A percentile compares a stretch with the other conserved stretches of the same genome.
These are phyloP conservation scores for Pampusana beccarii DNA, from an alignment of 2,113 vertebrate genomes.

Conservation along the genomic window DNA sequence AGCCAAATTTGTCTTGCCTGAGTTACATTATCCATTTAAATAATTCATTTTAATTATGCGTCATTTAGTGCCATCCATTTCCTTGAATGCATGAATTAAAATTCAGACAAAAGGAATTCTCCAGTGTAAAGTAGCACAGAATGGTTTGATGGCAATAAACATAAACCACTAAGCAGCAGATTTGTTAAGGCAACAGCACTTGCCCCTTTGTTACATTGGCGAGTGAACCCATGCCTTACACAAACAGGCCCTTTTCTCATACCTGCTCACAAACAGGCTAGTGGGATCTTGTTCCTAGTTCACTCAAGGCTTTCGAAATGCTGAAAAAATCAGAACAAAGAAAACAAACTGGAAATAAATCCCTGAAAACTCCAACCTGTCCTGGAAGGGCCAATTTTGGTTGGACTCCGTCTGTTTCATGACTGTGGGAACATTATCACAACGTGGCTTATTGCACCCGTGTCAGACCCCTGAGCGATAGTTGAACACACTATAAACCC, in stretches of 20 bases:
- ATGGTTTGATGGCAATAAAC: accelerated
- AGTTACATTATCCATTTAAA: background rate
- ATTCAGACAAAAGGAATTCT: no score
- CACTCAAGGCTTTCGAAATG: background rate
- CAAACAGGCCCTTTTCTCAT: accelerated
- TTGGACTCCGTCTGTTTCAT: accelerated
- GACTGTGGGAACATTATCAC: no score
- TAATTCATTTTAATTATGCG: background rate
- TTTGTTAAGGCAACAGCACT: accelerated
- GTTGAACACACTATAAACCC: background rate
- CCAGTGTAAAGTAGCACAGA: no score
- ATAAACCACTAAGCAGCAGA: accelerated
- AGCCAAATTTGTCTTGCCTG: background rate
- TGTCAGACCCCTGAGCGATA: accelerated
- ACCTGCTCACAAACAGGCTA: background rate
- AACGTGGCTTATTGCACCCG: accelerated
- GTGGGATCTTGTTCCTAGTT: background rate
- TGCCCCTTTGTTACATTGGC: accelerated
- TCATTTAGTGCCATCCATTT: background rate
- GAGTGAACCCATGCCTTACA: background rate
- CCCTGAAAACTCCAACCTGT: background rate
- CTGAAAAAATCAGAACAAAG: background rate
- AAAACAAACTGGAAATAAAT: background rate
- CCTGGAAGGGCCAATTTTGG: background rate
- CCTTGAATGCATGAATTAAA: background rate